Evolutionary conservation across 1,140 invertebrate genomes (phyloP).

Genomic region (Saccostrea glomerata): DNA sequence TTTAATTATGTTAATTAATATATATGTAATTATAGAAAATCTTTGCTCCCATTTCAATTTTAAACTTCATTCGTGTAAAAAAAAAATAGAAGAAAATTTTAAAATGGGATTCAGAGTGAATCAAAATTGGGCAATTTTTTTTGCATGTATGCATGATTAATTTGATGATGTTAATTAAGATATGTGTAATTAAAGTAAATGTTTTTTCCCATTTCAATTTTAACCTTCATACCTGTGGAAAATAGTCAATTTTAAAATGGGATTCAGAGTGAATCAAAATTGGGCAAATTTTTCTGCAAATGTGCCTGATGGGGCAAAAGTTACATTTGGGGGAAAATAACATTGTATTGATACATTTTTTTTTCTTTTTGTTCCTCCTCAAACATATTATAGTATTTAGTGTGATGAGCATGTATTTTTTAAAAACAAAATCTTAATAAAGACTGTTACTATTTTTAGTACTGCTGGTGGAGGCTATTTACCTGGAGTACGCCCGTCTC

Average conservation of each 20-base stretch:
- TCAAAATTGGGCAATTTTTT: not conserved
- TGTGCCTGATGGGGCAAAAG: not conserved
- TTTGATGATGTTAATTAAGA: too few species aligned
- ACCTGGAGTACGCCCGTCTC: slow-evolving; percentile 77
- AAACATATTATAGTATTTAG: too few species aligned
- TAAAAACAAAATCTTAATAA: not conserved
- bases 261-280: not conserved
- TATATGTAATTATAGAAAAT: too few species aligned
- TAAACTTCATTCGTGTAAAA: not conserved
- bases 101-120: not conserved
- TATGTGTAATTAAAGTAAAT: too few species aligned
- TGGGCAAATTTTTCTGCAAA: not conserved
- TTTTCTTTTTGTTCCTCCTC: too few species aligned
- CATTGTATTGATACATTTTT: not conserved
- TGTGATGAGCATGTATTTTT: too few species aligned
- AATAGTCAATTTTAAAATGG: too few species aligned
- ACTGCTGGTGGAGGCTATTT: slow-evolving; percentile 75
- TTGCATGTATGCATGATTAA: not conserved
- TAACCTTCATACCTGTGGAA: too few species aligned
- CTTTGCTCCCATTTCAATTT: not conserved
- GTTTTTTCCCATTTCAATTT: too few species aligned
- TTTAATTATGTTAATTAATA: too few species aligned
- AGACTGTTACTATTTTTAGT: slow-evolving; percentile 57
- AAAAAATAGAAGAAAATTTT: too few species aligned
- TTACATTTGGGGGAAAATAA: not conserved